A percentile compares a stretch with the other conserved stretches of the same genome.
Evolutionary conservation across 1,140 invertebrate species (phyloP).

Genomic region (Caenorhabditis latens): DNA sequence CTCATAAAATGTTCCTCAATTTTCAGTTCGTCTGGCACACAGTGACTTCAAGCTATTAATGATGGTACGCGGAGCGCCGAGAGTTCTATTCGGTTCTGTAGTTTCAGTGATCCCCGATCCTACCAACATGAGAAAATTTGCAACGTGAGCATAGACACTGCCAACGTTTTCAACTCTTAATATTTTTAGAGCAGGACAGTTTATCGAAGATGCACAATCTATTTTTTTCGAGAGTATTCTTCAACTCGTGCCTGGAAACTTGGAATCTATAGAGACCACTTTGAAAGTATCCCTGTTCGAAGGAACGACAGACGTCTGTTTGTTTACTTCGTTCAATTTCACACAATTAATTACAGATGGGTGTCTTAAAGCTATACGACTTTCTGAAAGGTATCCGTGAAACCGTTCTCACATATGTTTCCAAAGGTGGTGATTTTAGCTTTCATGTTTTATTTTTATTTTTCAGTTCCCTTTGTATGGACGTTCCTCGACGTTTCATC

Average conservation of each 20-base stretch:
- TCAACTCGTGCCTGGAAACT: too few species aligned
- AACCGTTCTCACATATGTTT: neutral
- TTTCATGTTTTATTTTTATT: too few species aligned
- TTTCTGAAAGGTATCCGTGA: neutral
- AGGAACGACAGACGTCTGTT: neutral
- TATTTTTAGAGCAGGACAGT: neutral
- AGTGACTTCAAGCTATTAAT: neutral
- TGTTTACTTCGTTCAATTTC: neutral
- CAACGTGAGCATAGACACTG: neutral
- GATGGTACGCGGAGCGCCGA: neutral
- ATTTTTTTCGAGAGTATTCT: neutral
- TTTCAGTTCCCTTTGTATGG: too few species aligned
- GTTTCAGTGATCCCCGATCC: neutral
- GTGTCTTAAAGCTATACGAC: neutral
- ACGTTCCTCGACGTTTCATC: too few species aligned
- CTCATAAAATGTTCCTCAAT: neutral
- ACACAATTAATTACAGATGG: neutral
- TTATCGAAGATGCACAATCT: neutral
- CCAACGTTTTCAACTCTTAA: neutral
- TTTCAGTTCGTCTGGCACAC: neutral
- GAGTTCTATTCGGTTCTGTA: neutral
- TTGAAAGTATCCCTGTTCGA: neutral
- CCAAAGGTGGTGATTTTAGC: neutral
- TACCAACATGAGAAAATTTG: neutral
- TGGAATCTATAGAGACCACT: too few species aligned